Percentiles rank a stretch among this genome's conserved stretches.
phyloP scores from a whole-genome alignment of 1,140 invertebrate species.

The Zeugodacus cucurbitae region DNA sequence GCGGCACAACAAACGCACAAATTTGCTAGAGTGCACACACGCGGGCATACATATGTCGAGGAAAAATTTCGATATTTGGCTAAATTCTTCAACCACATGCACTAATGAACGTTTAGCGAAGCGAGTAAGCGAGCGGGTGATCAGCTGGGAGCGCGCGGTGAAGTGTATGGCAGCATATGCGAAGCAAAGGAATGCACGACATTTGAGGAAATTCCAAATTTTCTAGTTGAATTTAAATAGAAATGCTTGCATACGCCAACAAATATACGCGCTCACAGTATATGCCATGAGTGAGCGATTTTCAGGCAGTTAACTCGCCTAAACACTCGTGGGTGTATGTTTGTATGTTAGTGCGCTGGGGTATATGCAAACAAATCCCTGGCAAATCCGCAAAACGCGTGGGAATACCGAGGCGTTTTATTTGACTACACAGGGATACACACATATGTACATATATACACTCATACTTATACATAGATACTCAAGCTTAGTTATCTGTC shows the following conservation, averaged over 20 bases:
- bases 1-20: neutral
- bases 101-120: conserved; percentile 21
- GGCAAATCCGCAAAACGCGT: neutral
- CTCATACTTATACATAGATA: neutral
- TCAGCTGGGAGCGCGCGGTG: neutral
- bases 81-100: conserved; percentile 29
- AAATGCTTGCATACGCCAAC: neutral
- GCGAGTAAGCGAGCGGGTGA: neutral
- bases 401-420: conserved; percentile 17
- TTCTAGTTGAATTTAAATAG: conserved; percentile 27
- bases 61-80: neutral
- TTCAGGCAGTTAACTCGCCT: neutral
- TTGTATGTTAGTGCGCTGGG: neutral
- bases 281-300: conserved; percentile 16
- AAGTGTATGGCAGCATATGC: neutral
- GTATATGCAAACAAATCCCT: neutral
- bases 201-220: conserved; percentile 32
- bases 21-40: neutral
- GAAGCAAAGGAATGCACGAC: neutral
- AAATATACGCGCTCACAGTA: neutral
- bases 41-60: neutral
- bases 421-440: neutral
- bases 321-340: neutral
- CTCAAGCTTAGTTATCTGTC: neutral
- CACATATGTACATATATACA: neutral